Evolutionary conservation across 2,113 vertebrate species (phyloP), one percentile per base, ranked within the genome.

Genomic region (Oncorhynchus gorbuscha): DNA sequence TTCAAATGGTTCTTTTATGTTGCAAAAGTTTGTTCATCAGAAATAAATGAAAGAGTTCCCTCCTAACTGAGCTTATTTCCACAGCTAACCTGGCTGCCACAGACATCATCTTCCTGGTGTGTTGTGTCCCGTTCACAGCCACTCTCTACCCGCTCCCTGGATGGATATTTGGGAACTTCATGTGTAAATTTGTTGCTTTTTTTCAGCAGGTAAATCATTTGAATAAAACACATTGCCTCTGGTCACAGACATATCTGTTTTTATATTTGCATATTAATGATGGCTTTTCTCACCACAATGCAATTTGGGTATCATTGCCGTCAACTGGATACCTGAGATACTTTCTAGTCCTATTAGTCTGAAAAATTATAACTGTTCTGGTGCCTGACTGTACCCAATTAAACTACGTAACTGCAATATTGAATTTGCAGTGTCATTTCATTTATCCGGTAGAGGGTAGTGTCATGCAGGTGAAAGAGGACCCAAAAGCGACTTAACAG

Each of bases 161-260:
- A 45, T 95, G 94, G 94, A 94, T 95, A 83, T 95, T 95, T 45
- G 94, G 94, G 45, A 93, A 93, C 85, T 95, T 95, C 81, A 94
- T 95, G 94, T 95, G 94, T 90, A 95, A 94, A 84, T 94, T 91
- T 92, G 94, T 95, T 14, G 94, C 94, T 45, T 95, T 94, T 83
- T 88, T 95, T 5, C 94, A 95, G 77, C 94, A 95, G 94, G 94
- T 95, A 92, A 84, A 48, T 55, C 1, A 12, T 59, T 65, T 11
- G 3, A 49, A 49, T 22, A 49, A 70, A n/a, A 48, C 39, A 14
- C 0, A 70, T 14, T 30, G 61, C 20, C 22, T 22, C 7, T 22
- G 20, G 22, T 24, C 61, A 20, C 18, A 39, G 35, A 39, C 35
- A 7, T 39, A 39, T 39, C 8, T 9, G 39, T 39, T 39, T 39